phyloP scores from a whole-genome alignment of 2,888 invertebrate species.

The Drosophila robusta region DNA sequence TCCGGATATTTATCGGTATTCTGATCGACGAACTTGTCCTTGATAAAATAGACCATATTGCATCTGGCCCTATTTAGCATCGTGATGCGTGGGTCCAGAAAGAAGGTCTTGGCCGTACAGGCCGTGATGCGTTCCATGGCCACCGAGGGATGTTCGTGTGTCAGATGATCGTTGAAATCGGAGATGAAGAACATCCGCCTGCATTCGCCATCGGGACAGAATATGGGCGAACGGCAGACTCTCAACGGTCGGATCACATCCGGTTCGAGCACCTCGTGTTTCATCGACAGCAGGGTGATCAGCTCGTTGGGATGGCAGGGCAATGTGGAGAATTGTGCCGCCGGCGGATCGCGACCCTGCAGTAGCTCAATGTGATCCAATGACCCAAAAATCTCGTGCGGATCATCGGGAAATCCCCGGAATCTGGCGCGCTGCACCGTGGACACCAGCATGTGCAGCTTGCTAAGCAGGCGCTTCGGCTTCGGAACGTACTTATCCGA shows the following conservation, averaged over 20 bases:
- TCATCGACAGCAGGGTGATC: constrained; percentile 24
- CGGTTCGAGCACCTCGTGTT: constrained; percentile 28
- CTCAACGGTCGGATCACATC: constrained; percentile 39
- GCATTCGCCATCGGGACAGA: constrained; percentile 78
- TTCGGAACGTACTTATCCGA: neutral
- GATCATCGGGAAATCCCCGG: constrained; percentile 31
- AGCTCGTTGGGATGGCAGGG: constrained; percentile 41
- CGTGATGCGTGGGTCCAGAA: constrained; percentile 70
- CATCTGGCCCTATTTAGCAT: constrained; percentile 67
- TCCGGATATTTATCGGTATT: constrained; percentile 68
- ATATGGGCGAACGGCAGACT: constrained; percentile 68
- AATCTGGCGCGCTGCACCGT: constrained; percentile 47
- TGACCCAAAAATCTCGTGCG: neutral
- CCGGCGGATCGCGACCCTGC: constrained; percentile 27
- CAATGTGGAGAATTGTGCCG: constrained; percentile 60
- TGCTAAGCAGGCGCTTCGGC: constrained; percentile 7
- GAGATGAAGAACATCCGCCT: constrained; percentile 73
- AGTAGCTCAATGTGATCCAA: neutral
- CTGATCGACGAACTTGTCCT: constrained; percentile 71
- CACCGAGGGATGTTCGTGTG: constrained; percentile 72
- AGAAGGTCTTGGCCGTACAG: constrained; percentile 75
- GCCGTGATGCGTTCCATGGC: constrained; percentile 77
- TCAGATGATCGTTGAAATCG: constrained; percentile 79
- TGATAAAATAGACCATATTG: constrained; percentile 75
- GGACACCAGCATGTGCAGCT: constrained; percentile 24